Percentiles rank a stretch among this genome's conserved stretches.
These are phyloP conservation scores for Mythimna lalbum DNA, from an alignment of 2,888 invertebrate species.

Conservation along the genomic window DNA sequence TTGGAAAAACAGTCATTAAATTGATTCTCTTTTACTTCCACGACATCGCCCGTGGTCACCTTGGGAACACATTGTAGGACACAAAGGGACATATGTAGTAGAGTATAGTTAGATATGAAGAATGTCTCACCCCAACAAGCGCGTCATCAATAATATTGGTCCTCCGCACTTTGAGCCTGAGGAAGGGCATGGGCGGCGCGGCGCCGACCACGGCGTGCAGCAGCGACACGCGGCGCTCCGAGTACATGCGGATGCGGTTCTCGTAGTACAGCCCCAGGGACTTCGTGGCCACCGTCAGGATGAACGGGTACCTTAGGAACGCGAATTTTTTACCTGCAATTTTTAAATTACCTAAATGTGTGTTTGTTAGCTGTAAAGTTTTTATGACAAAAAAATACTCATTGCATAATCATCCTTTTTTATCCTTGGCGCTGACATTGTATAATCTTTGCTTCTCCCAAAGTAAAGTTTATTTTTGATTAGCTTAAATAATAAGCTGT, in stretches of 20 bases:
- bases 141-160: slow-evolving; percentile 98
- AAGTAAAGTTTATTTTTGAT: no score
- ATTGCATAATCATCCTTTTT: no score
- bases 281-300: slow-evolving; percentile 97
- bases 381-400: no score
- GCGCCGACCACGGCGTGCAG: slow-evolving; percentile 96
- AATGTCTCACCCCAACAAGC: slow-evolving; percentile 93
- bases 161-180: slow-evolving; percentile 95
- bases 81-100: no score
- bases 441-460: no score
- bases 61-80: no score
- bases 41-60: no score
- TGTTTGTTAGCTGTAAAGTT: not conserved
- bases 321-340: slow-evolving; percentile 93
- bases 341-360: not conserved
- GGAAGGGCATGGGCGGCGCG: slow-evolving; percentile 95
- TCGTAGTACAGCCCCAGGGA: slow-evolving; percentile 98
- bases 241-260: slow-evolving; percentile 98
- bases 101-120: no score
- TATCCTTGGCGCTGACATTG: no score
- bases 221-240: slow-evolving; percentile 96
- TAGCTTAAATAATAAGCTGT: no score
- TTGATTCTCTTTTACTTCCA: no score
- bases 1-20: no score
- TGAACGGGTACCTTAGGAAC: slow-evolving; percentile 97